These are phyloP conservation scores for Craniophora ligustri DNA, from an alignment of 2,888 invertebrate genomes.

Conservation along the genomic window DNA sequence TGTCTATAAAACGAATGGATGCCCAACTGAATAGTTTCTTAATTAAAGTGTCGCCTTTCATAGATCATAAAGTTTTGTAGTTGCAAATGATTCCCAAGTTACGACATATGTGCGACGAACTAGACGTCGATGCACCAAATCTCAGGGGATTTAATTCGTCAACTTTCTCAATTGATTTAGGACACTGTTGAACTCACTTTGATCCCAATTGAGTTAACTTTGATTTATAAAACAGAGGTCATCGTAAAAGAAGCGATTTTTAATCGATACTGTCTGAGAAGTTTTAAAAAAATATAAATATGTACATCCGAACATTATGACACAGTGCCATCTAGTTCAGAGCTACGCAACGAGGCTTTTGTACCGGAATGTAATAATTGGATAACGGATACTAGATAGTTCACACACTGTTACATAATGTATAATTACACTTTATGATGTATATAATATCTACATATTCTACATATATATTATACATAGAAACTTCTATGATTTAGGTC, in stretches of 20 bases:
- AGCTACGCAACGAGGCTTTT: too few relatives aligned
- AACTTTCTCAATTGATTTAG: slow-evolving; percentile 29
- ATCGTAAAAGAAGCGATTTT: not conserved
- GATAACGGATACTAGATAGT: too few relatives aligned
- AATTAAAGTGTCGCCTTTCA: not conserved
- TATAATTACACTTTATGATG: too few relatives aligned
- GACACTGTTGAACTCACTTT: slow-evolving; percentile 6
- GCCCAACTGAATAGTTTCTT: too few relatives aligned
- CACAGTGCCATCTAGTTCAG: too few relatives aligned
- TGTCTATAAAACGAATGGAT: not conserved
- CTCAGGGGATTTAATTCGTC: slow-evolving; percentile 9
- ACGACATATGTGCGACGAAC: slow-evolving; percentile 1
- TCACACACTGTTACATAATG: too few relatives aligned
- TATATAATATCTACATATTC: too few relatives aligned
- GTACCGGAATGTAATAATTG: too few relatives aligned
- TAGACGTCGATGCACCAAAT: slow-evolving; percentile 6
- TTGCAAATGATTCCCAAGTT: not conserved
- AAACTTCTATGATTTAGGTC: too few relatives aligned
- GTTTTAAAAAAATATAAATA: not conserved
- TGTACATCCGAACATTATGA: too few relatives aligned
- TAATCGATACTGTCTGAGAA: not conserved
- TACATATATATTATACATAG: too few relatives aligned
- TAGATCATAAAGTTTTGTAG: not conserved
- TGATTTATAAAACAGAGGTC: not conserved
- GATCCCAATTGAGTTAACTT: slow-evolving; percentile 14